Evolutionary conservation across 23 tunicate species (phyloP).

Genomic region (Pegea sp.): DNA sequence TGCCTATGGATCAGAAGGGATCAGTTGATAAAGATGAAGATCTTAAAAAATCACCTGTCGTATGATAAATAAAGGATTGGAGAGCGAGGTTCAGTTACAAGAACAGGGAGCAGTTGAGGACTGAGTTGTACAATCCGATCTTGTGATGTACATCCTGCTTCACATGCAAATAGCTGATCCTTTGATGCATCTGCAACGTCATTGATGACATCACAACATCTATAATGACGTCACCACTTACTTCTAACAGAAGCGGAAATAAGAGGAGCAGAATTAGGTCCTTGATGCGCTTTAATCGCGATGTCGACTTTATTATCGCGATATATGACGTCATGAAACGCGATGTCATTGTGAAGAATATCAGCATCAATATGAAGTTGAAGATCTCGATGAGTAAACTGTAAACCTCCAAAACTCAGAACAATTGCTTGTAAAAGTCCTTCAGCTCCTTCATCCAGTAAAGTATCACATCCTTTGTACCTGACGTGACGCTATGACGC

Average conservation of each 20-base stretch:
- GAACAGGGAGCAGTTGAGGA: slow-evolving; percentile 30
- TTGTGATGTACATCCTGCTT: slow-evolving; percentile 54
- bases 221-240: background rate
- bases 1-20: slow-evolving; percentile 11
- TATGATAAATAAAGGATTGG: slow-evolving; percentile 84
- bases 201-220: background rate
- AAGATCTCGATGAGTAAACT: slow-evolving; percentile 63
- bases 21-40: background rate
- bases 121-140: slow-evolving; percentile 7
- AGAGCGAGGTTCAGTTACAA: slow-evolving; percentile 55
- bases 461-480: slow-evolving; percentile 30
- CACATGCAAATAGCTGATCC: slow-evolving; percentile 41
- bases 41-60: slow-evolving; percentile 14
- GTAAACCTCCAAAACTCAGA: slow-evolving; percentile 76
- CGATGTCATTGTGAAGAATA: slow-evolving; percentile 82
- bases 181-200: slow-evolving; percentile 1
- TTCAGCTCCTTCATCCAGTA: slow-evolving; percentile 94
- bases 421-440: slow-evolving; percentile 91
- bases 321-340: slow-evolving; percentile 43
- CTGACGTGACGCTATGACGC: slow-evolving; percentile 26
- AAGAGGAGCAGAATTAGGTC: slow-evolving; percentile 14
- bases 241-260: slow-evolving; percentile 26
- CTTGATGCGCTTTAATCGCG: slow-evolving; percentile 5
- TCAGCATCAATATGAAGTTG: slow-evolving; percentile 51
- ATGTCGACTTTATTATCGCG: slow-evolving; percentile 42